phyloP scores from a whole-genome alignment of 2,797 vertebrate genomes.

The Loris lydekkerianus region DNA sequence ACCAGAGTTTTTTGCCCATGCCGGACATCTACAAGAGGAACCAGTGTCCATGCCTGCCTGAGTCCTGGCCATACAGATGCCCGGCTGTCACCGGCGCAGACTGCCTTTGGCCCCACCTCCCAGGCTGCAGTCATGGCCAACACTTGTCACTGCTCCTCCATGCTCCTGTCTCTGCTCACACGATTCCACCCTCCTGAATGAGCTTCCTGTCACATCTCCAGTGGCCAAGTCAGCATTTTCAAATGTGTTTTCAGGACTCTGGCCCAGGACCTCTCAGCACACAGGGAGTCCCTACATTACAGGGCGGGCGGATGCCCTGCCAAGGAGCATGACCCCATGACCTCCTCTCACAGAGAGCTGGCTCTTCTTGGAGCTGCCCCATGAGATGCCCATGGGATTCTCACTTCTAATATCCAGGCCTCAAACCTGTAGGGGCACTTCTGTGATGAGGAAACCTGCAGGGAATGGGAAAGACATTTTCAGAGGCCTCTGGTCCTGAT shows the following conservation, averaged over 20 bases:
- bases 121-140: rapidly evolving
- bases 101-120: not conserved
- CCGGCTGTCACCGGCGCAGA: not conserved
- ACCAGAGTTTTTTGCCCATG: not conserved
- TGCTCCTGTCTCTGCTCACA: rapidly evolving
- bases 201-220: constrained; percentile 1
- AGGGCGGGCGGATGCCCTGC: not conserved
- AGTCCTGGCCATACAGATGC: not conserved
- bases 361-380: not conserved
- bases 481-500: not conserved
- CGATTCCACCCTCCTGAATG: not conserved
- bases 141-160: no score
- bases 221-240: not conserved
- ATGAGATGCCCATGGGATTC: not conserved
- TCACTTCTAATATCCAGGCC: not conserved
- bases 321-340: not conserved
- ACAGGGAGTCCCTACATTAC: not conserved
- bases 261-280: not conserved
- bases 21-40: not conserved
- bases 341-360: not conserved
- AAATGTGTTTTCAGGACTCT: rapidly evolving
- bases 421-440: not conserved
- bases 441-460: not conserved
- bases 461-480: not conserved
- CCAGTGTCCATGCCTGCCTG: not conserved